These are phyloP conservation scores for Caenorhabditis angaria DNA, from an alignment of 2,888 invertebrate species.

Conservation along the genomic window DNA sequence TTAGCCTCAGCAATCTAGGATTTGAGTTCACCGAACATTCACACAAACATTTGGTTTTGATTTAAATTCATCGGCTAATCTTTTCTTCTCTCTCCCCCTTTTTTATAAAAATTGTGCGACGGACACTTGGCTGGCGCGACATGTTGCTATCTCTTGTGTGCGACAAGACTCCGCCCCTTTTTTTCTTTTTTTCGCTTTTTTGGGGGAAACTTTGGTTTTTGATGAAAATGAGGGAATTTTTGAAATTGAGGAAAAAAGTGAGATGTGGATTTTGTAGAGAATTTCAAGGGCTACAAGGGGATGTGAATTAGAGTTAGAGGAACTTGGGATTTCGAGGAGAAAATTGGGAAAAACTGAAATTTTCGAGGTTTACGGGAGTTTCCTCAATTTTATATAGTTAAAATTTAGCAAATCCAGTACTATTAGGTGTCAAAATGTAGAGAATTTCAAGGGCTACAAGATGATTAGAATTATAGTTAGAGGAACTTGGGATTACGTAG, in stretches of 20 bases:
- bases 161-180: not conserved
- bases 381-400: no score
- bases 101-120: not conserved
- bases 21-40: slow-evolving; percentile 41
- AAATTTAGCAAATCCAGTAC: no score
- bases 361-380: no score
- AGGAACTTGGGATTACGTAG: no score
- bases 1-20: slow-evolving; percentile 41
- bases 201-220: not conserved
- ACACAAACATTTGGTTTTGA: slow-evolving; percentile 47
- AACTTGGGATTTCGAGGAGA: no score
- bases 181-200: not conserved
- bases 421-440: no score
- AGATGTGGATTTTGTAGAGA: not conserved
- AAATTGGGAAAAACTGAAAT: no score
- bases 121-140: not conserved
- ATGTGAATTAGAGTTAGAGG: no score
- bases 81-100: not conserved
- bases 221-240: not conserved
- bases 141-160: not conserved
- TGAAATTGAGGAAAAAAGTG: not conserved
- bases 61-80: slow-evolving; percentile 33
- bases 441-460: no score
- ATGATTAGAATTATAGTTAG: no score
- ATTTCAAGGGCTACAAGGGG: not conserved